Conservation (phyloP, 92 coral and sea anemone genomes). For the Porites lobata region DNA sequence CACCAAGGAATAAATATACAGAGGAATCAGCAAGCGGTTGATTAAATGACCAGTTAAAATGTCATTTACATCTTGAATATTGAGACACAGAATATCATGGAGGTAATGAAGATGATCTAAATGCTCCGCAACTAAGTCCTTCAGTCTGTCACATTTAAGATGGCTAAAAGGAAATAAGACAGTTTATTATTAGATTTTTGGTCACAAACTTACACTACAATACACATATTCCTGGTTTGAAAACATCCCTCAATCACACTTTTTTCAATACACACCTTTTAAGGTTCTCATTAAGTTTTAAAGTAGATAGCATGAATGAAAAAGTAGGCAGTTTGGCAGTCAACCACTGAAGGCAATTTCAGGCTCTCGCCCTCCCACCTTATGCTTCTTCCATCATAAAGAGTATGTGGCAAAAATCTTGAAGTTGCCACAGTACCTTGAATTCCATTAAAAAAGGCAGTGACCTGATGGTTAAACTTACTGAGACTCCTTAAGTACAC, state of each 20-base stretch:
- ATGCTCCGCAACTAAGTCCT: slow-evolving; percentile 97
- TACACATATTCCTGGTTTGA: too few relatives aligned
- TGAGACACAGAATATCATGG: slow-evolving; percentile 86
- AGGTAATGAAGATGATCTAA: slow-evolving; percentile 96
- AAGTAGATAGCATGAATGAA: too few relatives aligned
- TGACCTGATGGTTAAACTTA: slow-evolving; percentile 47
- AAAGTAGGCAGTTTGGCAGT: too few relatives aligned
- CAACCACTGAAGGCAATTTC: too few relatives aligned
- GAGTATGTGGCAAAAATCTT: too few relatives aligned
- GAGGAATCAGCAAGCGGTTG: slow-evolving; percentile 90
- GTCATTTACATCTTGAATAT: slow-evolving; percentile 88
- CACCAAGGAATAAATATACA: slow-evolving; percentile 92
- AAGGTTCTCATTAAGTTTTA: too few relatives aligned
- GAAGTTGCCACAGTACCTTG: not conserved
- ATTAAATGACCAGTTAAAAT: slow-evolving; percentile 91
- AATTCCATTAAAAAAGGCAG: not conserved
- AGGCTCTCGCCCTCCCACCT: too few relatives aligned
- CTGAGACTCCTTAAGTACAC: slow-evolving; percentile 94
- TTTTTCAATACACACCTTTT: too few relatives aligned
- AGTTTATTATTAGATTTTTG: too few relatives aligned
- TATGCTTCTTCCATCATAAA: too few relatives aligned
- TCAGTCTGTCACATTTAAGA: slow-evolving; percentile 90
- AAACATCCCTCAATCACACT: too few relatives aligned
- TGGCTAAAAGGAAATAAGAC: slow-evolving; percentile 61
- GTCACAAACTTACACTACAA: too few relatives aligned